A percentile compares a stretch with the other conserved stretches of the same genome.
Conservation (phyloP, 1,140 invertebrate genomes). For the Plutomurus gul region DNA sequence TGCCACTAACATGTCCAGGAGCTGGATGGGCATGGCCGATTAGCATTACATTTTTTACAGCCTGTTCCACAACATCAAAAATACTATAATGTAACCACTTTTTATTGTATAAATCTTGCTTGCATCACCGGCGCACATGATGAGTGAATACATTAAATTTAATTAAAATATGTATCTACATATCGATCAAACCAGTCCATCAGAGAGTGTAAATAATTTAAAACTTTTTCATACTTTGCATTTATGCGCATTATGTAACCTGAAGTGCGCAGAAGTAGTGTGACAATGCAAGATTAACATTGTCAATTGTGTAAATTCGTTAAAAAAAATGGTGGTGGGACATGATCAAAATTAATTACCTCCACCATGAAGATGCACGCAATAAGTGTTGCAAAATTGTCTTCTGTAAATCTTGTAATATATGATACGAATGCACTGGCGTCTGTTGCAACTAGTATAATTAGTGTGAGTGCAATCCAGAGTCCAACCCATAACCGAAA, state of each 20-base stretch:
- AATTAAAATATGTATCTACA: no score
- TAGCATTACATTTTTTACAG: conserved; percentile 55
- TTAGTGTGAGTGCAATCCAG: conserved; percentile 58
- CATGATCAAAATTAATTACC: neutral
- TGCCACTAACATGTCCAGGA: no score
- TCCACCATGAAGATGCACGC: conserved; percentile 59
- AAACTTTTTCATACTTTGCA: no score
- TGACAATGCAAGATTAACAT: no score
- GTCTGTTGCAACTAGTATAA: conserved; percentile 59
- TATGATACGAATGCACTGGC: conserved; percentile 56
- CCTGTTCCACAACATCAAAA: conserved; percentile 49
- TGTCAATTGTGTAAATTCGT: neutral
- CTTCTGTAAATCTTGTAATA: conserved; percentile 60
- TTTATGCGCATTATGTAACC: no score
- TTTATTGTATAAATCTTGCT: no score
- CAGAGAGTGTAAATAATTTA: no score
- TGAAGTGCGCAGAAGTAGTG: no score
- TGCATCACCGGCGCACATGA: no score
- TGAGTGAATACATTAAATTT: no score
- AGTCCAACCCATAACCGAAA: conserved; percentile 59
- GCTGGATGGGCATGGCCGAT: conserved; percentile 36
- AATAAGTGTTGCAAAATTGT: conserved; percentile 56
- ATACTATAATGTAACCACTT: no score
- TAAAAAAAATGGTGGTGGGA: neutral
- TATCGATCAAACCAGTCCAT: no score